A percentile compares a stretch with the other conserved stretches of the same genome.
Evolutionary conservation across 1,140 invertebrate species (phyloP).

Genomic region (Sycophila sp.): DNA sequence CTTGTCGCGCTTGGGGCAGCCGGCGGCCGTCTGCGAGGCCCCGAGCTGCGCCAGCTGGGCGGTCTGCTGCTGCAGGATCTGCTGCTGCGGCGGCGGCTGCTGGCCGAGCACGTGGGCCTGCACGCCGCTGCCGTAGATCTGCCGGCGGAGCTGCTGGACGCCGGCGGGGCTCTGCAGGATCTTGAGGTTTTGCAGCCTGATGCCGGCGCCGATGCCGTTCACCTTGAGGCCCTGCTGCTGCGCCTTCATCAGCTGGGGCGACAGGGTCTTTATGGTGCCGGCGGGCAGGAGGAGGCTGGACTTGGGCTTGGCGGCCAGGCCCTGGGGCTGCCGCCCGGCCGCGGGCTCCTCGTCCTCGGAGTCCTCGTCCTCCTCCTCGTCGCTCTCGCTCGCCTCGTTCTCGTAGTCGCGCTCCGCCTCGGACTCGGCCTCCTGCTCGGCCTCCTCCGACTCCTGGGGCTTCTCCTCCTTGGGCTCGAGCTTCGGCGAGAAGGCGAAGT

Average conservation of each 20-base stretch:
- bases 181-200: slow-evolving; percentile 65
- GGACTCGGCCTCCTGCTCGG: slow-evolving; percentile 33
- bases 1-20: slow-evolving; percentile 54
- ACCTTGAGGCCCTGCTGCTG: slow-evolving; percentile 54
- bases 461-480: slow-evolving; percentile 45
- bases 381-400: slow-evolving; percentile 16
- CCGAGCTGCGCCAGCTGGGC: slow-evolving; percentile 17
- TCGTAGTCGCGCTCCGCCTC: slow-evolving; percentile 12
- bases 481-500: slow-evolving; percentile 50
- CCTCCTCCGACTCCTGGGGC: slow-evolving; percentile 8
- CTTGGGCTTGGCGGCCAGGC: slow-evolving; percentile 42
- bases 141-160: slow-evolving; percentile 60
- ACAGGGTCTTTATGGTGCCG: slow-evolving; percentile 50
- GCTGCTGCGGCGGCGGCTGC: background rate
- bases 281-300: slow-evolving; percentile 46
- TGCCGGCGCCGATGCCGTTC: slow-evolving; percentile 52
- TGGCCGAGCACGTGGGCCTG: slow-evolving; percentile 53
- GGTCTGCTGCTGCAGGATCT: background rate
- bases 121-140: slow-evolving; percentile 64
- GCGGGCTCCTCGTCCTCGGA: background rate
- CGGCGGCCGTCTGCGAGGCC: slow-evolving; percentile 40
- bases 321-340: background rate
- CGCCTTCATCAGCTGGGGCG: slow-evolving; percentile 51
- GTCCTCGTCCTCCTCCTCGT: slow-evolving; percentile 46
- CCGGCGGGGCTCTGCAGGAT: slow-evolving; percentile 49